Evolutionary conservation across 2,113 vertebrate genomes (phyloP).

Genomic region (Protobothrops mucrosquamatus): DNA sequence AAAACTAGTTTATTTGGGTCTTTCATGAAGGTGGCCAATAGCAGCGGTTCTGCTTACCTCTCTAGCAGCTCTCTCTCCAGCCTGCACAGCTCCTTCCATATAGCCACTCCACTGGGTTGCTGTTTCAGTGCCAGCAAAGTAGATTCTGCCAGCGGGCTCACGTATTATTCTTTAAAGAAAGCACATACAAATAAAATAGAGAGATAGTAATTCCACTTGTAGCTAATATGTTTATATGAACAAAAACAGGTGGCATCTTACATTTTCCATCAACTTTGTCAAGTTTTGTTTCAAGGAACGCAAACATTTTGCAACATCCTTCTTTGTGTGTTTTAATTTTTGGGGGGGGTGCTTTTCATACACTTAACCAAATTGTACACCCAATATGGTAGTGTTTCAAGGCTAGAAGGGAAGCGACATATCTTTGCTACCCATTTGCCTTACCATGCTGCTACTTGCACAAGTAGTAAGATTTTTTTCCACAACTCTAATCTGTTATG

Average conservation of each 20-base stretch:
- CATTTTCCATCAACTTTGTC: not conserved
- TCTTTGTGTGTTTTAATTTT: not conserved
- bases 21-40: slow-evolving; percentile 16
- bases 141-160: slow-evolving; percentile 71
- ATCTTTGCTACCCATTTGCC: not conserved
- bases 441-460: not conserved
- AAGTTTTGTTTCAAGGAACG: not conserved
- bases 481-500: not conserved
- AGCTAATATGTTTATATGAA: not conserved
- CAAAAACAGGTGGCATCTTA: not conserved
- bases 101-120: slow-evolving; percentile 82
- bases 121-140: slow-evolving; percentile 82
- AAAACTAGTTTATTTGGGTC: not conserved
- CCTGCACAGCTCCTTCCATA: slow-evolving; percentile 82
- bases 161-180: slow-evolving; percentile 75
- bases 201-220: slow-evolving; percentile 3
- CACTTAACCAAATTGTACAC: not conserved
- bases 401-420: not conserved
- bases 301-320: not conserved
- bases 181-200: slow-evolving; percentile 17
- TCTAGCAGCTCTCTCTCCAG: slow-evolving; percentile 79
- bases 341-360: too few relatives aligned
- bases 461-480: not conserved
- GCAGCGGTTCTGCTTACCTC: slow-evolving; percentile 66
- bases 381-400: not conserved